A percentile compares a stretch with the other conserved stretches of the same genome.
These are phyloP conservation scores for Cosmorhoe ocellata DNA, from an alignment of 2,888 invertebrate species.

Conservation along the genomic window DNA sequence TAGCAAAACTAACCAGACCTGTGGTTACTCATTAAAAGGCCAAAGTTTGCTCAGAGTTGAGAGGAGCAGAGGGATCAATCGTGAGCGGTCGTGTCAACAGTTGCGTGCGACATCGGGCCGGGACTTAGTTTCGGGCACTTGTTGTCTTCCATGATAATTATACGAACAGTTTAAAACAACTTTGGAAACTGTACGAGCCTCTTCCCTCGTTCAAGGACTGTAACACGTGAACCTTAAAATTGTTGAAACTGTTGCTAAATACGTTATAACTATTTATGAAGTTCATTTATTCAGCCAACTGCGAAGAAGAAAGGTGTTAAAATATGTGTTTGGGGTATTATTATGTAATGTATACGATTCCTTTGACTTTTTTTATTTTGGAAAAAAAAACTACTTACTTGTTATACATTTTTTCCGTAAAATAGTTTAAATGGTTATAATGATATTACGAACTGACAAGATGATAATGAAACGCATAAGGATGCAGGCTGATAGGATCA, in stretches of 20 bases:
- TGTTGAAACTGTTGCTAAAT: background rate
- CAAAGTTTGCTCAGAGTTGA: slow-evolving; percentile 12
- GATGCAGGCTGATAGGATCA: too few relatives aligned
- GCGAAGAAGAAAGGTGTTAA: too few relatives aligned
- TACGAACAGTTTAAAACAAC: slow-evolving; percentile 25
- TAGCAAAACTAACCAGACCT: slow-evolving; percentile 38
- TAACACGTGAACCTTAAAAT: slow-evolving; percentile 7
- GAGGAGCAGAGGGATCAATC: slow-evolving; percentile 31
- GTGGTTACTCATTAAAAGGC: slow-evolving; percentile 41
- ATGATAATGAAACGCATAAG: too few relatives aligned
- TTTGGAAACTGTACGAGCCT: slow-evolving; percentile 16
- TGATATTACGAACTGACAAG: too few relatives aligned
- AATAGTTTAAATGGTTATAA: too few relatives aligned
- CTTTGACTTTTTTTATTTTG: too few relatives aligned
- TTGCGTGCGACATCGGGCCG: slow-evolving; percentile 48
- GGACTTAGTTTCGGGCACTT: slow-evolving; percentile 31
- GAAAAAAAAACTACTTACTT: too few relatives aligned
- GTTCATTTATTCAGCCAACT: too few relatives aligned
- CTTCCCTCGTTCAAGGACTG: background rate
- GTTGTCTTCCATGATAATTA: slow-evolving; percentile 40
- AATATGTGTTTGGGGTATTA: too few relatives aligned
- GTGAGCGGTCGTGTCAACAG: slow-evolving; percentile 41
- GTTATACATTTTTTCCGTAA: too few relatives aligned
- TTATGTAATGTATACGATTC: too few relatives aligned
- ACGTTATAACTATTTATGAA: too few relatives aligned